Conservation (phyloP, 2,888 invertebrate species). For the Drosophila eohydei region DNA sequence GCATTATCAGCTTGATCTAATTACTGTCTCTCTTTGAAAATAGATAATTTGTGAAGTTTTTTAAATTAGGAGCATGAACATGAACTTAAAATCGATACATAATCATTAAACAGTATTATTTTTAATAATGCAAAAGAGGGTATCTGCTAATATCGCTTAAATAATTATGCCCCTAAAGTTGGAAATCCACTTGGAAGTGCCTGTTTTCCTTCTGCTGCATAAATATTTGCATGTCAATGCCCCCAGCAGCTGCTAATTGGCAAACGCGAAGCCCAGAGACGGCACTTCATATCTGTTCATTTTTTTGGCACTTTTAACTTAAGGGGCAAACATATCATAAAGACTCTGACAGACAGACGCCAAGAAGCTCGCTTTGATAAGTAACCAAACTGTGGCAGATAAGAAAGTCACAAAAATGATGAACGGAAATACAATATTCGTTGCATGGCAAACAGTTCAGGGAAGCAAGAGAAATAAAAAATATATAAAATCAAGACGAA, state of each 20-base stretch:
- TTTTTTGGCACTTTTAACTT: conserved; percentile 50
- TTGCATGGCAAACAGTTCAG: neutral
- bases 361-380: conserved; percentile 67
- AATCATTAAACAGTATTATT: no score
- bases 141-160: conserved; percentile 4
- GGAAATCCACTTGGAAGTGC: conserved; percentile 26
- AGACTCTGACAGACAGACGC: conserved; percentile 63
- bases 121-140: neutral
- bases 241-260: conserved; percentile 69
- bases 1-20: neutral
- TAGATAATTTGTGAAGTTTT: neutral
- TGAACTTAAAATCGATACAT: no score
- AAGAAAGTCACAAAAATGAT: conserved; percentile 38
- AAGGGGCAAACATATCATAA: conserved; percentile 63
- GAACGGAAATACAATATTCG: conserved; percentile 66
- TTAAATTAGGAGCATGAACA: neutral
- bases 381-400: conserved; percentile 47
- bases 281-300: conserved; percentile 39
- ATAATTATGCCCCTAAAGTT: conserved; percentile 78
- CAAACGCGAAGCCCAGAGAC: conserved; percentile 19
- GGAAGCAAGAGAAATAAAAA: neutral
- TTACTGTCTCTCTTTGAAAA: neutral
- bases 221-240: conserved; percentile 52
- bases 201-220: conserved; percentile 15
- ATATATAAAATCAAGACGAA: neutral